Evolutionary conservation across 2,888 invertebrate species (phyloP), one percentile per base, ranked within the genome.

Genomic region (Mesodorylaimus sp.): DNA sequence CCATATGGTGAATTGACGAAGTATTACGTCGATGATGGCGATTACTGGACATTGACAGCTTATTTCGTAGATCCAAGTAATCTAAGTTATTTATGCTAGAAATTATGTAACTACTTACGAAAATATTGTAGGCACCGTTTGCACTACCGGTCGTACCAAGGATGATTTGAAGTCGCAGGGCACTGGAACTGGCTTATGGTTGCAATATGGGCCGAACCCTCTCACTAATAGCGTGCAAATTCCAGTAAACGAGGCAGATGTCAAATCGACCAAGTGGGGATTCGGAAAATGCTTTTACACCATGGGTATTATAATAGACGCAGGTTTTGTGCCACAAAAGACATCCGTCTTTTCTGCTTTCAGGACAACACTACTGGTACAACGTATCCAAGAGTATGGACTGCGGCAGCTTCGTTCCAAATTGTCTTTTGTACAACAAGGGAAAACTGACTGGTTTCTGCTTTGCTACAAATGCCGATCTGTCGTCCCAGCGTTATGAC

Each of bases 201-300:
- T 67, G 24, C 66, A 66, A 54, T 65, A 62, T 48, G 64, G 66
- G 2, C 57, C 59, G 0, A 48, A 60, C 47, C 62, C 65, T 3
- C 50, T 59, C 2, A 41, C 44, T 16, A 45, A 59, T 38, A 52
- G 58, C 1, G 28, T 56, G 1, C 37, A 48, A 36, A 57, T 64
- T 1, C 63, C 65, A 1, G 38, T 54, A n/a, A 50, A 56, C 2
- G 56, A 64, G 50, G 48, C 52, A 1, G 62, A 54, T 2, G 51
- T 60, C 1, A 52, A 52, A 1, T 41, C 39, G 3, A 63, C 63
- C 5, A 50, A 53, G 19, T 68, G 67, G 67, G 60, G 56, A 1
- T 54, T 60, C 47, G 66, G 66, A 5, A 55, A 58, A 41, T 68
- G 68, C 53, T 65, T 66, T 53, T 37, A 49, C 21, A 53, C 60